Evolutionary conservation across 1,140 invertebrate species (phyloP).

Genomic region (Drosophila tristis): DNA sequence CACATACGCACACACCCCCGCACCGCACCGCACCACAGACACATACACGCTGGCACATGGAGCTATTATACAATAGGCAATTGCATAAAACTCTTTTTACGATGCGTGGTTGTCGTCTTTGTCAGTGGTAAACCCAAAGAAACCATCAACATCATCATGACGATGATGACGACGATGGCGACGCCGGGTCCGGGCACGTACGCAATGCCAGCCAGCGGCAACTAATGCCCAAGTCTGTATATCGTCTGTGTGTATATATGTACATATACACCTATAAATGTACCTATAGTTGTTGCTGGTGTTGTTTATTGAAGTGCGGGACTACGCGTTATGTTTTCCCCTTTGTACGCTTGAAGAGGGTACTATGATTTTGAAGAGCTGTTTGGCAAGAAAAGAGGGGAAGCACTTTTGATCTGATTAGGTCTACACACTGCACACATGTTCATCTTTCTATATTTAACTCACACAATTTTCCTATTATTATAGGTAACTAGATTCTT

Average conservation of each 20-base stretch:
- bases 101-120: constrained; percentile 66
- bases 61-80: constrained; percentile 56
- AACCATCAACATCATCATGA: constrained; percentile 39
- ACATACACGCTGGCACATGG: constrained; percentile 23
- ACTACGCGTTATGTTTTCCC: constrained; percentile 54
- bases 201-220: constrained; percentile 54
- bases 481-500: no score
- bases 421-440: no score
- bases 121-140: constrained; percentile 61
- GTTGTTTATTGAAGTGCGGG: constrained; percentile 76
- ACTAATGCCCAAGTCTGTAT: constrained; percentile 70
- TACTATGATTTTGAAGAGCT: no score
- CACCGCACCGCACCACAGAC: constrained; percentile 75
- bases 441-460: no score
- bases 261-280: neutral
- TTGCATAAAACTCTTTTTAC: constrained; percentile 79
- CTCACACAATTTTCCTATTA: no score
- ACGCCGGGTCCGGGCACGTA: constrained; percentile 78
- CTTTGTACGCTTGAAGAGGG: no score
- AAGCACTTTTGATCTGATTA: no score
- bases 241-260: constrained; percentile 15
- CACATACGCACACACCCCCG: constrained; percentile 51
- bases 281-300: constrained; percentile 50
- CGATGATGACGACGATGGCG: constrained; percentile 47
- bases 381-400: no score